phyloP scores from a whole-genome alignment of 2,113 vertebrate species.

The Chauna torquata region DNA sequence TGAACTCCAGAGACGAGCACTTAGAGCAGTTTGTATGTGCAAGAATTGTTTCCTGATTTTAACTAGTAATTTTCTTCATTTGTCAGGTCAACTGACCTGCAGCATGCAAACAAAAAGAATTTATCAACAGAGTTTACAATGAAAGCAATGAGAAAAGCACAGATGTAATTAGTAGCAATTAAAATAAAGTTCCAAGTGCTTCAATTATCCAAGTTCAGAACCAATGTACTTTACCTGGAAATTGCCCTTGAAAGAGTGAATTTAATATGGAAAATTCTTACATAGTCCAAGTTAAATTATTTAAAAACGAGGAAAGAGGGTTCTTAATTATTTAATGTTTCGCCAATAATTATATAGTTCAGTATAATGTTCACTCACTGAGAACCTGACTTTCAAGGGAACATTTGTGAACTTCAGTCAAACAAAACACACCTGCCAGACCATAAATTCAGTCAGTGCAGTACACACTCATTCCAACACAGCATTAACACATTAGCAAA shows the following conservation, averaged over 20 bases:
- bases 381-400: conserved; percentile 67
- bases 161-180: conserved; percentile 11
- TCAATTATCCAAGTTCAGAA: conserved; percentile 36
- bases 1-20: not conserved
- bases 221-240: conserved; percentile 46
- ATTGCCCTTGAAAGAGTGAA: conserved; percentile 70
- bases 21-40: not conserved
- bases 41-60: not conserved
- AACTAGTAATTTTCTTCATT: not conserved
- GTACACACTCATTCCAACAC: conserved; percentile 44
- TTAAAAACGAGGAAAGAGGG: conserved; percentile 63
- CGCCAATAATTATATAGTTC: conserved; percentile 70
- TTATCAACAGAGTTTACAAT: not conserved
- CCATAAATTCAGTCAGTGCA: conserved; percentile 46
- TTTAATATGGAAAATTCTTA: conserved; percentile 73
- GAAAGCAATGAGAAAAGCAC: conserved; percentile 12
- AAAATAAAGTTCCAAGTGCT: conserved; percentile 10
- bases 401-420: conserved; percentile 62
- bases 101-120: conserved; percentile 1
- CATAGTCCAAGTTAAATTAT: conserved; percentile 67
- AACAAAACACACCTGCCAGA: conserved; percentile 60
- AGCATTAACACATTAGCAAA: conserved; percentile 54
- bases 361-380: conserved; percentile 59
- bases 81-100: not conserved
- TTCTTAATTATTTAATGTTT: conserved; percentile 78